phyloP scores from a whole-genome alignment of 1,140 invertebrate genomes.

The Idris sp. region DNA sequence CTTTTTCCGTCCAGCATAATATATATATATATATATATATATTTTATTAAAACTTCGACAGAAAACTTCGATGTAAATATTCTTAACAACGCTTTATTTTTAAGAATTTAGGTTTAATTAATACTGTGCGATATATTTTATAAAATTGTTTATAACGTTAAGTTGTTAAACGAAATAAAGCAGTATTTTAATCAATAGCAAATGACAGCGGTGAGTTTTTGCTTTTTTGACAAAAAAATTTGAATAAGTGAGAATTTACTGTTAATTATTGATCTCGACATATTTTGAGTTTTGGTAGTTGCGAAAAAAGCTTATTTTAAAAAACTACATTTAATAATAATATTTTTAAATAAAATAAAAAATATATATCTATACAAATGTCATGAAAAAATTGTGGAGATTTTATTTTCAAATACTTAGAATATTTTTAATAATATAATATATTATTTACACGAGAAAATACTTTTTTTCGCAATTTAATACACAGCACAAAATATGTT shows the following conservation, averaged over 20 bases:
- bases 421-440: no score
- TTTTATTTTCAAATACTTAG: no score
- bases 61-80: slow-evolving; percentile 45
- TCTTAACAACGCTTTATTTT: slow-evolving; percentile 39
- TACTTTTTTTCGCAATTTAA: slow-evolving; percentile 1
- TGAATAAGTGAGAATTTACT: slow-evolving; percentile 15
- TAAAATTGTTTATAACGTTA: slow-evolving; percentile 36
- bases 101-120: slow-evolving; percentile 38
- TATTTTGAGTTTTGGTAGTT: slow-evolving; percentile 14
- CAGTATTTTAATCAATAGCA: slow-evolving; percentile 52
- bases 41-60: slow-evolving; percentile 39
- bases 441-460: no score
- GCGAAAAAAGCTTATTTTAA: no score
- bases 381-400: no score
- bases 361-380: no score
- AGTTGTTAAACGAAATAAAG: slow-evolving; percentile 11
- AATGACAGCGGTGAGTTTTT: slow-evolving; percentile 10
- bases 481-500: slow-evolving; percentile 3
- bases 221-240: slow-evolving; percentile 2
- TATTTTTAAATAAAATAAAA: no score
- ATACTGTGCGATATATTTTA: slow-evolving; percentile 50
- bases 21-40: slow-evolving; percentile 38
- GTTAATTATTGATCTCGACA: slow-evolving; percentile 39
- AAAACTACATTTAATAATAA: no score
- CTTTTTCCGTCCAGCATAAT: slow-evolving; percentile 49